Conservation (phyloP, 2,888 invertebrate species). For the Chrysolina haemoptera region DNA sequence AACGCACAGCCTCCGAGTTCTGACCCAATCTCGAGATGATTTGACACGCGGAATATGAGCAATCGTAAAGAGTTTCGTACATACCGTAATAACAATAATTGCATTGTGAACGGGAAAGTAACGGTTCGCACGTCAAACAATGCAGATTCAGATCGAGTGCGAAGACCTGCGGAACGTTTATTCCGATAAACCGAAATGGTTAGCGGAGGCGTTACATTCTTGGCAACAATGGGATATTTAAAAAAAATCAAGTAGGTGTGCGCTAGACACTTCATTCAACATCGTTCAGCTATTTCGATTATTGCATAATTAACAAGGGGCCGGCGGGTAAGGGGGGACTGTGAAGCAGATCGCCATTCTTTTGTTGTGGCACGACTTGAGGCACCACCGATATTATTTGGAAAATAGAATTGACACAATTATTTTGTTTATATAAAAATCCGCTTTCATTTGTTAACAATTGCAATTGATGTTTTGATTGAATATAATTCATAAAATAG, state of each 20-base stretch:
- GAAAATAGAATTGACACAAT: no score
- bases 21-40: slow-evolving; percentile 2
- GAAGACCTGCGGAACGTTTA: slow-evolving; percentile 37
- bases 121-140: slow-evolving; percentile 26
- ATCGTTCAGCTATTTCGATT: slow-evolving; percentile 15
- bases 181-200: slow-evolving; percentile 33
- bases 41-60: slow-evolving; percentile 20
- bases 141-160: slow-evolving; percentile 34
- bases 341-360: no score
- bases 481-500: no score
- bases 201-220: slow-evolving; percentile 32
- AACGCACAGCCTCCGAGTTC: not conserved
- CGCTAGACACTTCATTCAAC: slow-evolving; percentile 21
- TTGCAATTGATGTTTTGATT: no score
- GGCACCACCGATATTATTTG: not conserved
- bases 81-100: slow-evolving; percentile 27
- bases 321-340: not conserved
- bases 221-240: slow-evolving; percentile 25
- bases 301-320: slow-evolving; percentile 2
- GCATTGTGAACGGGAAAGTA: slow-evolving; percentile 9
- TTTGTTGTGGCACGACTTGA: not conserved
- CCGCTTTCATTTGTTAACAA: no score
- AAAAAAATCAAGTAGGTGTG: slow-evolving; percentile 24
- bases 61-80: slow-evolving; percentile 14
- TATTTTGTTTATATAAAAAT: no score